Evolutionary conservation across 2,797 vertebrate species (phyloP).

Genomic region (Sebastes cheni): DNA sequence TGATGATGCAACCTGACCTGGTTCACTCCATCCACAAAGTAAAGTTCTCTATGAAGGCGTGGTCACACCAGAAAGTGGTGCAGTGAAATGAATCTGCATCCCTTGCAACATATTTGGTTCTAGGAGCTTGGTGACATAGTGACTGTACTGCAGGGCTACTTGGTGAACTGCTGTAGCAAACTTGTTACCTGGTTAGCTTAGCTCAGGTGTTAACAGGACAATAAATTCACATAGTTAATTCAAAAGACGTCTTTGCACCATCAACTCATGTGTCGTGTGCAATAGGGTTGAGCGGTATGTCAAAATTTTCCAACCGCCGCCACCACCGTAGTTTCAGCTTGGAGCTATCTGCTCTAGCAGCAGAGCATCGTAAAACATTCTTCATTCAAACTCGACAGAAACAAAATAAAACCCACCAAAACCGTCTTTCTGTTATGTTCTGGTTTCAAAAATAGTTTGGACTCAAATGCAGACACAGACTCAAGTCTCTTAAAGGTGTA

Average conservation of each 20-base stretch:
- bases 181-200: not conserved
- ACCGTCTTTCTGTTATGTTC: no score
- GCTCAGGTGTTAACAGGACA: not conserved
- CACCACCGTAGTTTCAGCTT: no score
- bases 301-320: rapidly evolving
- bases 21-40: not conserved
- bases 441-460: no score
- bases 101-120: not conserved
- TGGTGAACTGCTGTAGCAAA: not conserved
- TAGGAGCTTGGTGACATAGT: not conserved
- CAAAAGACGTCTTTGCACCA: not conserved
- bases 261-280: not conserved
- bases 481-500: no score
- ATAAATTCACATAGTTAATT: not conserved
- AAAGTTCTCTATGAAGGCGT: not conserved
- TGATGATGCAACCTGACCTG: not conserved
- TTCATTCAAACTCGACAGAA: no score
- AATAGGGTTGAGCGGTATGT: not conserved
- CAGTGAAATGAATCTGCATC: rapidly evolving
- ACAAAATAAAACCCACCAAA: no score
- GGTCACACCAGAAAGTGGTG: not conserved
- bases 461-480: no score
- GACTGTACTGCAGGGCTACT: not conserved
- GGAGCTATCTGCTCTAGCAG: no score
- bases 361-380: no score